Evolutionary conservation across 2,113 vertebrate genomes (phyloP).

Genomic region (Dryoscopus gambensis): DNA sequence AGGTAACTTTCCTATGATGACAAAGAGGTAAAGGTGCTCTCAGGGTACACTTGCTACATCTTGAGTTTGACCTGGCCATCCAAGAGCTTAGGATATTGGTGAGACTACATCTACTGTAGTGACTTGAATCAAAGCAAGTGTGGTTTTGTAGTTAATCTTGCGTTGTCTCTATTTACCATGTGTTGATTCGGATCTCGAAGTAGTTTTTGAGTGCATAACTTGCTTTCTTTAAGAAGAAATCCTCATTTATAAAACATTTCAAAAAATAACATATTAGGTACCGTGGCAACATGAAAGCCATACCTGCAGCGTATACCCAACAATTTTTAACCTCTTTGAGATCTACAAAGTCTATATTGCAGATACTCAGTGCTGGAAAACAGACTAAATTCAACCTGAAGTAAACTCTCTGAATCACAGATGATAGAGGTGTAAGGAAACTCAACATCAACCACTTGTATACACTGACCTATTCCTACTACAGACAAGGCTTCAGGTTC

Average conservation of each 20-base stretch:
- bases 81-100: neutral
- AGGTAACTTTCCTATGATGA: neutral
- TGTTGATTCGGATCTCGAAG: neutral
- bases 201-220: neutral
- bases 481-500: neutral
- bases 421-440: neutral
- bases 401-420: neutral
- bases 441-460: neutral
- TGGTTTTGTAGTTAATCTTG: neutral
- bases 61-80: neutral
- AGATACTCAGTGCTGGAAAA: neutral
- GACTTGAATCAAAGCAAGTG: neutral
- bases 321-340: neutral
- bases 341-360: neutral
- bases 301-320: neutral
- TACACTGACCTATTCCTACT: neutral
- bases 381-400: neutral
- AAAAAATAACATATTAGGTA: neutral
- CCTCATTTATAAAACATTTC: neutral
- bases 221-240: neutral
- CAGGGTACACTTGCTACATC: too few relatives aligned
- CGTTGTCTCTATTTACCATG: rapidly evolving
- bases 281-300: neutral
- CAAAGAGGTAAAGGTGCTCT: neutral
- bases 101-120: neutral